Percentiles rank a stretch among this genome's conserved stretches.
These are phyloP conservation scores for Cryptoleucopteryx plumbea DNA, from an alignment of 2,113 vertebrate species.

Conservation along the genomic window DNA sequence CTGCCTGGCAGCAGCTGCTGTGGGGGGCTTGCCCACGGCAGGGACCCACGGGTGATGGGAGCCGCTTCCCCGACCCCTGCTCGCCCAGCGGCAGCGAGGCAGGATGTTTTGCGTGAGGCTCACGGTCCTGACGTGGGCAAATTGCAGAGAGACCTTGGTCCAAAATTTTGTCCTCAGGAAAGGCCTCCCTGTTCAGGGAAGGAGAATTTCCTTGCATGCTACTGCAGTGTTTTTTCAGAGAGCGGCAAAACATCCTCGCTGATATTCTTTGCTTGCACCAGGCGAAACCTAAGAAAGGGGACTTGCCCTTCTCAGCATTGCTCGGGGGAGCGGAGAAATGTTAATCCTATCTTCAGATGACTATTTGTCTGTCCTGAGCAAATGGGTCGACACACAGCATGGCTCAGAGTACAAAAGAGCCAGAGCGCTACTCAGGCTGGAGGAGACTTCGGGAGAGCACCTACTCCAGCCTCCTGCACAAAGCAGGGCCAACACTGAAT, in stretches of 20 bases:
- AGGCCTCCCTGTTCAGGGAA: not conserved
- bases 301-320: not conserved
- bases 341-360: not conserved
- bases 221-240: not conserved
- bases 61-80: not conserved
- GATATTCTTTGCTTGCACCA: not conserved
- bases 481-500: not conserved
- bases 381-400: fast-evolving
- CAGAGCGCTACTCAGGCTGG: not conserved
- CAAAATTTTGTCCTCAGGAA: not conserved
- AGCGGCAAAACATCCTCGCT: not conserved
- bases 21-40: fast-evolving
- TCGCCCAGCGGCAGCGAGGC: not conserved
- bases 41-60: not conserved
- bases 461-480: not conserved
- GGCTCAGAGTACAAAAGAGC: not conserved
- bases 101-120: not conserved
- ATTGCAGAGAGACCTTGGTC: fast-evolving
- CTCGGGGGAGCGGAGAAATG: not conserved
- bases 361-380: not conserved
- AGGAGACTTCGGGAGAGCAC: not conserved
- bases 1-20: not conserved
- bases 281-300: not conserved
- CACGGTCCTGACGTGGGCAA: fast-evolving
- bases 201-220: not conserved